phyloP scores from a whole-genome alignment of 2,888 invertebrate species.

The Dendrolimus pini region DNA sequence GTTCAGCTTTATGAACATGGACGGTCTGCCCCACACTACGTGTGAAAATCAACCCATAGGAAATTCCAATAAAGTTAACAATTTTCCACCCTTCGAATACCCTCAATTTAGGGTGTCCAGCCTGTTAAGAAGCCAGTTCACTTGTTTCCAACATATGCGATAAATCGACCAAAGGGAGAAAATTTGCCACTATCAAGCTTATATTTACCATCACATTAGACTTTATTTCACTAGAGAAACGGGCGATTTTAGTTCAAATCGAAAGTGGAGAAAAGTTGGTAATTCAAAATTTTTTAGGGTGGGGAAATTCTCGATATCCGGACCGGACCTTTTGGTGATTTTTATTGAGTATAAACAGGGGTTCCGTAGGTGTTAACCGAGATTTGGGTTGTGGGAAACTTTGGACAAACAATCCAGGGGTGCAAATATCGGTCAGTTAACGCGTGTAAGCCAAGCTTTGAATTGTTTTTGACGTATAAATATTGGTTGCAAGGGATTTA shows the following conservation, averaged over 20 bases:
- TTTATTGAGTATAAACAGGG: slow-evolving; percentile 69
- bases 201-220: slow-evolving; percentile 7
- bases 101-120: slow-evolving; percentile 70
- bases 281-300: slow-evolving; percentile 49
- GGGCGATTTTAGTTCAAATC: slow-evolving; percentile 15
- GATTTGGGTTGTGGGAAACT: slow-evolving; percentile 49
- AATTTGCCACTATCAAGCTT: slow-evolving; percentile 20
- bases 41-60: slow-evolving; percentile 57
- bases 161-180: slow-evolving; percentile 34
- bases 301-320: slow-evolving; percentile 66
- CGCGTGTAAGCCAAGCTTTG: not conserved
- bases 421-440: not conserved
- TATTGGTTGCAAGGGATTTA: not conserved
- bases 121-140: slow-evolving; percentile 59
- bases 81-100: slow-evolving; percentile 56
- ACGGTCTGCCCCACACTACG: slow-evolving; percentile 34
- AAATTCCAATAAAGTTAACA: slow-evolving; percentile 66
- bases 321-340: slow-evolving; percentile 62
- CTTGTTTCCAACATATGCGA: slow-evolving; percentile 69
- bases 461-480: not conserved
- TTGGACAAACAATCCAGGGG: slow-evolving; percentile 49
- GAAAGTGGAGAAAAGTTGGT: slow-evolving; percentile 20
- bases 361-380: slow-evolving; percentile 43
- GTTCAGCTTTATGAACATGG: slow-evolving; percentile 9
- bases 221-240: slow-evolving; percentile 13